Conservation (phyloP, 1,140 invertebrate species). For the Maconellicoccus hirsutus region DNA sequence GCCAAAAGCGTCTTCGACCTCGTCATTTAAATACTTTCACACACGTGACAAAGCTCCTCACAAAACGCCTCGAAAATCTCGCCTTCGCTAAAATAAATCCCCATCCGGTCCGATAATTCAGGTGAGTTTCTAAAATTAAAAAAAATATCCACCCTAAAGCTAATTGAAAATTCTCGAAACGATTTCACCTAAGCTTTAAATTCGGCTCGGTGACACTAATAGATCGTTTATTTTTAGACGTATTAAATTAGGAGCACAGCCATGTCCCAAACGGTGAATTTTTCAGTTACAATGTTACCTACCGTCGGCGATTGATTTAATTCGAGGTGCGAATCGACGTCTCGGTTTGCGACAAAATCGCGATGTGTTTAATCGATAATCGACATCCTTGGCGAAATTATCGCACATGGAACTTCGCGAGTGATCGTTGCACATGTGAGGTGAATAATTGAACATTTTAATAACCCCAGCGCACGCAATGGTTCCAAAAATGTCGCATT, state of each 20-base stretch:
- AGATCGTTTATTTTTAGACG: constrained; percentile 18
- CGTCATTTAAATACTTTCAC: too few species aligned
- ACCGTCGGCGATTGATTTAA: constrained; percentile 12
- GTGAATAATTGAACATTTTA: too few species aligned
- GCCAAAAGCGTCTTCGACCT: too few species aligned
- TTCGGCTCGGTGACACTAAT: constrained; percentile 6
- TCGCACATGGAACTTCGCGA: too few species aligned
- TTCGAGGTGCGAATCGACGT: not conserved
- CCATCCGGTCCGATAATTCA: not conserved
- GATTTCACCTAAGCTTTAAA: constrained; percentile 13
- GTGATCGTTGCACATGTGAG: too few species aligned
- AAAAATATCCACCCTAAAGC: not conserved
- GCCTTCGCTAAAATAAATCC: too few species aligned
- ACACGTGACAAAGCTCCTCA: too few species aligned
- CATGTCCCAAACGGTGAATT: not conserved
- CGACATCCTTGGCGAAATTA: too few species aligned
- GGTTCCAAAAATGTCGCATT: constrained; percentile 15
- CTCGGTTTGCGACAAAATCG: not conserved
- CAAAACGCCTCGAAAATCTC: too few species aligned
- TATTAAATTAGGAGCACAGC: constrained; percentile 20
- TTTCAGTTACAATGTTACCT: constrained; percentile 16
- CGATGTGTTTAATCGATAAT: not conserved
- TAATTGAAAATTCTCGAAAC: constrained; percentile 19
- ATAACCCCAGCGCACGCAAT: not conserved
- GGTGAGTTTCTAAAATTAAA: not conserved